Evolutionary conservation across 2,888 invertebrate species (phyloP), one percentile per base, ranked within the genome.

Genomic region (Gastracanthus pulcherrimus): DNA sequence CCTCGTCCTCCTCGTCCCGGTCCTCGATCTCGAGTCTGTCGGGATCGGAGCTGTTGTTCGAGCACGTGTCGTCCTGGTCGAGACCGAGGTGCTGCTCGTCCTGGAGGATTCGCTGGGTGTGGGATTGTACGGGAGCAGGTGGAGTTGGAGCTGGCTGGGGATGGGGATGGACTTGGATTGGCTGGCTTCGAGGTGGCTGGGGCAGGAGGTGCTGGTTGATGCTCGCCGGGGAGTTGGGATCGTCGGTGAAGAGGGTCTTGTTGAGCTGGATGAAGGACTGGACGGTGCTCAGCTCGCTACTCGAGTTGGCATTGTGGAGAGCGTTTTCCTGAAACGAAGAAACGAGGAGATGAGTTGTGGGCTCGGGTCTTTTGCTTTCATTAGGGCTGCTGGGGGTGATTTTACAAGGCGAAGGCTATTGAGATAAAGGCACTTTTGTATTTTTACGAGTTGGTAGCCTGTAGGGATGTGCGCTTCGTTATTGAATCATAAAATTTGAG

Each of bases 41-140:
- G 1, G 95, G 95, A 92, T 96, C 96, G 0, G 96, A 95, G 85
- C 95, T 95, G 89, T 94, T 95, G 89, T 94, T 95, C 89, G 95
- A 95, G 89, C 94, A 95, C 84, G 94, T 93, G 87, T 94, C 94
- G 88, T 82, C 82, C 16, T 82, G 77, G 5, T 51, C 13, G 51
- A 9, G 19, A n/a, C n/a, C 58, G 31, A 13, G 38, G 31, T 5
- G n/a, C 19, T 26, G 31, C 29, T 78, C 64, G 1, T 77, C 62
- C 45, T 51, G 48, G 34, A 58, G 69, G 36, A 29, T 60, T 87
- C 19, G 88, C 51, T 86, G 86, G 60, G 87, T 88, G 19, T 84
- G 85, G 82, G 84, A 80, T 64, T 89, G 88, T 85, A 90, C 89
- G 79, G 88, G 89, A 82, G 89, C 88, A 79, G 89, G 89, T 78